phyloP scores from a whole-genome alignment of 2,888 invertebrate genomes.

The Psylliodes chrysocephalus region DNA sequence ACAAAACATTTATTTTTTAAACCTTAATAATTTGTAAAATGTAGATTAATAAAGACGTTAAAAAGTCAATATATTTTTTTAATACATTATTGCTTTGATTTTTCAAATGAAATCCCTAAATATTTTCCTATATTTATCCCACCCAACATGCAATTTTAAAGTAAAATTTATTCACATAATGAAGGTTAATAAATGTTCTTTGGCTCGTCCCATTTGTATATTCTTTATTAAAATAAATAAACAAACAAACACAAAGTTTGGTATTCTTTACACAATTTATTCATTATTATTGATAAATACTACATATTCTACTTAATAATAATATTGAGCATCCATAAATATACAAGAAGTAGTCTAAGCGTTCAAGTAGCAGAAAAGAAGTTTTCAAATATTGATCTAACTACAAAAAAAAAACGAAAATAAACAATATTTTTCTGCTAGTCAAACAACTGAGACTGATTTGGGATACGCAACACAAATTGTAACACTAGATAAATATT shows the following conservation, averaged over 20 bases:
- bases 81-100: no score
- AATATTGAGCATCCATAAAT: conserved; percentile 66
- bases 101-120: no score
- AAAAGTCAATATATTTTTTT: no score
- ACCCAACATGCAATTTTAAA: no score
- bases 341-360: conserved; percentile 63
- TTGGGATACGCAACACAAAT: conserved; percentile 63
- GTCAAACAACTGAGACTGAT: conserved; percentile 64
- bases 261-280: conserved; percentile 62
- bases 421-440: conserved; percentile 59
- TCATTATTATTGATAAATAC: conserved; percentile 64
- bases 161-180: no score
- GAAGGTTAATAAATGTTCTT: no score
- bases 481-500: conserved; percentile 51
- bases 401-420: conserved; percentile 41
- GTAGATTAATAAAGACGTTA: no score
- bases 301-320: conserved; percentile 63
- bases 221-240: no score
- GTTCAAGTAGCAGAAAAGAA: conserved; percentile 66
- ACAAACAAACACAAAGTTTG: neutral
- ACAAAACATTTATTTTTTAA: no score
- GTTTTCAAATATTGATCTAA: conserved; percentile 39
- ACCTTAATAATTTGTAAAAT: no score
- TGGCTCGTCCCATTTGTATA: no score
- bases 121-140: no score